These are phyloP conservation scores for Rhopalosiphum nymphaeae DNA, from an alignment of 2,888 invertebrate species.

Conservation along the genomic window DNA sequence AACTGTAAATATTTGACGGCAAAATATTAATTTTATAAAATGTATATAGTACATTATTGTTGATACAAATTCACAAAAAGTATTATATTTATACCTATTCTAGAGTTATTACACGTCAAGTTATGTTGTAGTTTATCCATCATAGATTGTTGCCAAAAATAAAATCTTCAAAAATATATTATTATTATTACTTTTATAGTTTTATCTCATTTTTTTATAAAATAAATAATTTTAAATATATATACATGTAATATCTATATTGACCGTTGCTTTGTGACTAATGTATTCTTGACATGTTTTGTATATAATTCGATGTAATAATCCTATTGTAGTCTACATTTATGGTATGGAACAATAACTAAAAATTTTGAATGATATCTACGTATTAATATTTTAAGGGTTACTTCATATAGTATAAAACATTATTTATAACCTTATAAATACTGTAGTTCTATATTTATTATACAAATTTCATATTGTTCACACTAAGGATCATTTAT, in stretches of 20 bases:
- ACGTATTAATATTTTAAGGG: not conserved
- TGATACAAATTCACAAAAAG: not conserved
- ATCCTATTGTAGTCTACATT: constrained; percentile 2
- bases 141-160: not conserved
- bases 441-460: not conserved
- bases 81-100: not conserved
- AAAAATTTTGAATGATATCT: not conserved
- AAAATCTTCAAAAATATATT: not conserved
- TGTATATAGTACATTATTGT: not conserved
- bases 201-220: not conserved
- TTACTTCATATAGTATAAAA: constrained; percentile 13
- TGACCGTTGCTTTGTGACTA: not conserved
- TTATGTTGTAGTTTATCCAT: not conserved
- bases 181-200: not conserved
- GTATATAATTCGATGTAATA: constrained; percentile 20
- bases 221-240: not conserved
- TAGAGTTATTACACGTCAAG: not conserved
- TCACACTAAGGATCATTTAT: not conserved
- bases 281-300: constrained; percentile 27
- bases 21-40: not conserved
- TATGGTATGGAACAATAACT: constrained; percentile 21
- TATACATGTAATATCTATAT: not conserved
- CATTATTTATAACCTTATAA: not conserved
- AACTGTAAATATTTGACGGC: not conserved
- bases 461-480: not conserved